Base-by-base conservation (phyloP, 30 jellyfish, hydroid and myxozoan species). In the Phacellophora camtschatica region DNA sequence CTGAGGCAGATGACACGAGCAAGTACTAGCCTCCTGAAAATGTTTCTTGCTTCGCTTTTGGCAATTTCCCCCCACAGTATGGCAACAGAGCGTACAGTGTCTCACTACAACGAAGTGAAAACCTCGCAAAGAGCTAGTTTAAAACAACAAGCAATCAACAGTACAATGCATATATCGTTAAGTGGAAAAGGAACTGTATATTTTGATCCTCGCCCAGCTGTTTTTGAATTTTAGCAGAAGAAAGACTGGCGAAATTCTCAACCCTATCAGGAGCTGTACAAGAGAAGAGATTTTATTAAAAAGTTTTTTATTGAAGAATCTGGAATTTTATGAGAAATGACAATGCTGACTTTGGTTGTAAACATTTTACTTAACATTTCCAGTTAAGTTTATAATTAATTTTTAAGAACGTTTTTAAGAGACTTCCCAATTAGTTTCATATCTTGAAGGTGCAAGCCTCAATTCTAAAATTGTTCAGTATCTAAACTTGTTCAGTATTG, bases 141-240 rank as follows among this genome's bases (percentile, higher is more conserved):
- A 46, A 66, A 54, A 23, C 77, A 81, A 54, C 10, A 48, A 6
- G 37, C 79, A 25, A 66, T 81, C 46, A 81, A 81, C 69, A 43
- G 31, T 13, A 67, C 83, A 54, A 81, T 81, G 71, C 58, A 61
- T 42, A 43, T 61, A 1, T 77, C 89, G 9, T 29, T 81, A 48
- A 67, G 68, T 66, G 71, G 93, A 5, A 81, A 48, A 66, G 86
- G 80, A 9, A 81, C 93, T 33, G 93, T 86, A 18, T 20, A 23
- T 67, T 81, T n/a, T 23, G 78, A 81, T 43, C 93, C 86, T 23
- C 41, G 80, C 13, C 93, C 80, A 61, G 93, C 80, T 19, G 79
- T 66, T 1, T 81, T 29, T 37, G 72, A 67, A 16, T 81, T 81
- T 57, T 46, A 66, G 70, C 32, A 22, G 49, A 36, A 46, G 50